These are phyloP conservation scores for Pristionchus japonicus DNA, from an alignment of 2,888 invertebrate genomes.

Conservation along the genomic window DNA sequence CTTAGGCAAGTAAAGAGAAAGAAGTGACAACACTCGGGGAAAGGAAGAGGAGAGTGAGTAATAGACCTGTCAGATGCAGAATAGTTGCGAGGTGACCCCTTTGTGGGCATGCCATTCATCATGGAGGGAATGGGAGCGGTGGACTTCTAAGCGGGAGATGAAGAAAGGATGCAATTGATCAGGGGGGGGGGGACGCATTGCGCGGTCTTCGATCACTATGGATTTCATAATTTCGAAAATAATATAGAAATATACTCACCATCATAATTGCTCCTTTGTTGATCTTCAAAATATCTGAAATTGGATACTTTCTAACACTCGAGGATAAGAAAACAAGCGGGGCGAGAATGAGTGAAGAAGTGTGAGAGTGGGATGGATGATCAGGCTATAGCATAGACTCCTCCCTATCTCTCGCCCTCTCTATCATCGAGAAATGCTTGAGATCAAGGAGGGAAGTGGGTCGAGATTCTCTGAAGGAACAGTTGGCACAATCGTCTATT, in stretches of 20 bases:
- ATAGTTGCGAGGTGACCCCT: neutral
- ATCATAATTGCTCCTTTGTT: neutral
- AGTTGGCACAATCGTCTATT: conserved; percentile 13
- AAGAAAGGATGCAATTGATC: neutral
- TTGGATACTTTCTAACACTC: neutral
- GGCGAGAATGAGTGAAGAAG: neutral
- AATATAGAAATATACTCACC: neutral
- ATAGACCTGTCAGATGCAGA: conserved; percentile 5
- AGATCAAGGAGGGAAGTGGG: neutral
- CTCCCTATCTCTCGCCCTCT: neutral
- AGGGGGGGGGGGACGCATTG: neutral
- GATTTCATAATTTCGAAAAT: neutral
- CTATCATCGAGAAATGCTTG: neutral
- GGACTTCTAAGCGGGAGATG: neutral
- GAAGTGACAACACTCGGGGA: neutral
- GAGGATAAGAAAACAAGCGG: neutral
- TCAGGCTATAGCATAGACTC: neutral
- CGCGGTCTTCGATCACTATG: neutral
- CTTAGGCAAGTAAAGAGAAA: neutral
- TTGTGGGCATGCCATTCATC: neutral
- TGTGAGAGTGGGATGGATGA: neutral
- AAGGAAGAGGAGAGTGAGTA: neutral
- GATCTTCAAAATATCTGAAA: neutral
- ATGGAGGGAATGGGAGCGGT: neutral
- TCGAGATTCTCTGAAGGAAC: neutral